Percentiles rank a stretch among this genome's conserved stretches.
These are phyloP conservation scores for Sussaba pulchella DNA, from an alignment of 2,888 invertebrate species.

Conservation along the genomic window DNA sequence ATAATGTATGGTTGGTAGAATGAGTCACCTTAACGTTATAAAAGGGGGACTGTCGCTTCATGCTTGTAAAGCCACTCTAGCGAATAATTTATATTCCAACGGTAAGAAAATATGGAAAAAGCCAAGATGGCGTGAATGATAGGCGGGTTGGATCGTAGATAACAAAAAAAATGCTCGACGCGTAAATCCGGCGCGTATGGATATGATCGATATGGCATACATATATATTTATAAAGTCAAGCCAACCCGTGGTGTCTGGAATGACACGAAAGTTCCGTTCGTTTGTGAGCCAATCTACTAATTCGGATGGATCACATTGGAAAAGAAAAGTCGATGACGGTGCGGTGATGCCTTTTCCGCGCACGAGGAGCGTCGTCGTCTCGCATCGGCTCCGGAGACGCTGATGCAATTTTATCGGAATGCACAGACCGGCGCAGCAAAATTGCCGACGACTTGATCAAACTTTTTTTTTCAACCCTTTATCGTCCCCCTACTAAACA, in stretches of 20 bases:
- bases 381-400: background rate
- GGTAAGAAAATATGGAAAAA: background rate
- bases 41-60: background rate
- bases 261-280: background rate
- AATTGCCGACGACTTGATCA: background rate
- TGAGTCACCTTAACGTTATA: background rate
- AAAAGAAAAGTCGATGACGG: background rate
- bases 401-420: slow-evolving; percentile 6
- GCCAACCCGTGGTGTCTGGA: slow-evolving; percentile 2
- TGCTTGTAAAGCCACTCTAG: background rate
- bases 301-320: slow-evolving; percentile 10
- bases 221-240: background rate
- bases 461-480: background rate
- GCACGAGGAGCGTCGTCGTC: background rate
- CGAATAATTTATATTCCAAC: background rate
- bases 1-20: background rate
- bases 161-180: background rate
- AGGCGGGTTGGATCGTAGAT: slow-evolving; percentile 11
- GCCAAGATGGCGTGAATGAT: slow-evolving; percentile 20
- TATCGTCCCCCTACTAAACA: too few species aligned
- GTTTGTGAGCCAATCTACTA: slow-evolving; percentile 13
- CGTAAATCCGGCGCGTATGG: background rate
- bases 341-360: background rate
- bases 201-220: background rate
- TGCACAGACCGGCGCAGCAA: background rate